These are phyloP conservation scores for Watsonalla cultraria DNA, from an alignment of 2,888 invertebrate species.

Conservation along the genomic window DNA sequence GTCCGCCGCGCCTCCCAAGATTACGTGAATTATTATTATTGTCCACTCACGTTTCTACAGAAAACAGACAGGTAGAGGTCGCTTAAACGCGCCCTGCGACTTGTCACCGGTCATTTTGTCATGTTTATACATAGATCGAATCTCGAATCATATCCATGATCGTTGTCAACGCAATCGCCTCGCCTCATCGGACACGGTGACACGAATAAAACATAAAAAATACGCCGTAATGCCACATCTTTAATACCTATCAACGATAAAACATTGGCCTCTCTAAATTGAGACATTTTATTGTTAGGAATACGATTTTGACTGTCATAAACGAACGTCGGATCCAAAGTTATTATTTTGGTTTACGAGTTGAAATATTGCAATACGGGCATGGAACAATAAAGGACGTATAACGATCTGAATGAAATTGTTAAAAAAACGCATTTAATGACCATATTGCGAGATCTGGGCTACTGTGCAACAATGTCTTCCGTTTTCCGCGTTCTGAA, in stretches of 20 bases:
- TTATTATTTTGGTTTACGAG: constrained; percentile 70
- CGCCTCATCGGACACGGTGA: constrained; percentile 48
- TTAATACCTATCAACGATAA: constrained; percentile 56
- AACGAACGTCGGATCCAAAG: constrained; percentile 54
- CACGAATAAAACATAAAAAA: constrained; percentile 51
- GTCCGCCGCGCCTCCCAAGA: constrained; percentile 45
- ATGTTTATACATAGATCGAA: background rate
- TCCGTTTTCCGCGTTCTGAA: constrained; percentile 59
- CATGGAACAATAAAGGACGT: constrained; percentile 30
- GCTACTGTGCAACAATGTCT: constrained; percentile 34
- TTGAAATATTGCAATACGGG: constrained; percentile 56
- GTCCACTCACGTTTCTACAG: constrained; percentile 39
- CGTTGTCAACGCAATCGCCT: background rate
- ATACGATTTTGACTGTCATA: constrained; percentile 74
- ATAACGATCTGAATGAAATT: constrained; percentile 13
- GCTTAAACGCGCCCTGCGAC: background rate
- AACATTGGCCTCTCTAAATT: constrained; percentile 70
- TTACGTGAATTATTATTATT: constrained; percentile 52
- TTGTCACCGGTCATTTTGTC: background rate
- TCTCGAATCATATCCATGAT: background rate
- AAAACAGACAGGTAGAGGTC: constrained; percentile 27
- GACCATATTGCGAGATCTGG: constrained; percentile 12
- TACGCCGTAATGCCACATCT: constrained; percentile 55
- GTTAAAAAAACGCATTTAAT: background rate
- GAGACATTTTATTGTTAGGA: constrained; percentile 76